A percentile compares a stretch with the other conserved stretches of the same genome.
Conservation (phyloP, 2,113 vertebrate genomes). For the Craseonycteris thonglongyai region DNA sequence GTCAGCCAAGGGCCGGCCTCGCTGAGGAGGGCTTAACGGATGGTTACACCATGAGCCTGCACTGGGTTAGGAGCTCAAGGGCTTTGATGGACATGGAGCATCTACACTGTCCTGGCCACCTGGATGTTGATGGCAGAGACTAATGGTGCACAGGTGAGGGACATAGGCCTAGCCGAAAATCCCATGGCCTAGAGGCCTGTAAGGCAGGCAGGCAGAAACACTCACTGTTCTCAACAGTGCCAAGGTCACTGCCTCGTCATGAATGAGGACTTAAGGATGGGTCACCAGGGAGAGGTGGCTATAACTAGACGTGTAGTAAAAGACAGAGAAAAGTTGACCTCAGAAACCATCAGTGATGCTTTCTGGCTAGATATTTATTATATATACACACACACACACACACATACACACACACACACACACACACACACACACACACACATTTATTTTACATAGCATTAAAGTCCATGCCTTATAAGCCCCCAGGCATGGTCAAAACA, state of each 20-base stretch:
- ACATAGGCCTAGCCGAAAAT: not conserved
- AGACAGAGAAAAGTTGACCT: not conserved
- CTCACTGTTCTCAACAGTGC: not conserved
- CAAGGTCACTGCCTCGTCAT: not conserved
- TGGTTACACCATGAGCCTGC: rapidly evolving
- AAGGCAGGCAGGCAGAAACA: not conserved
- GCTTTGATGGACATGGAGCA: not conserved
- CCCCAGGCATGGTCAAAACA: not conserved
- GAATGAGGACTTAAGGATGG: not conserved
- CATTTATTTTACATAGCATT: not conserved
- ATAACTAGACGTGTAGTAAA: not conserved
- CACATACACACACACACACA: no score
- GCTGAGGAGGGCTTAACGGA: not conserved
- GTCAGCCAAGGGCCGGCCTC: not conserved
- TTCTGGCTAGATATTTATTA: not conserved
- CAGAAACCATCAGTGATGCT: not conserved
- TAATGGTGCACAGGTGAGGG: not conserved
- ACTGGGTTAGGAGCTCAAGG: not conserved
- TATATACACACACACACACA: no score
- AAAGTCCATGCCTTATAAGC: not conserved
- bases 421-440: no score
- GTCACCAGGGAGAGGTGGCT: not conserved
- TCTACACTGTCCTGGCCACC: not conserved
- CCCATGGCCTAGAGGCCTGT: not conserved
- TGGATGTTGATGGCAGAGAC: not conserved